Conservation (phyloP, 92 coral and sea anemone species). For the Umimayanthus kanabou region DNA sequence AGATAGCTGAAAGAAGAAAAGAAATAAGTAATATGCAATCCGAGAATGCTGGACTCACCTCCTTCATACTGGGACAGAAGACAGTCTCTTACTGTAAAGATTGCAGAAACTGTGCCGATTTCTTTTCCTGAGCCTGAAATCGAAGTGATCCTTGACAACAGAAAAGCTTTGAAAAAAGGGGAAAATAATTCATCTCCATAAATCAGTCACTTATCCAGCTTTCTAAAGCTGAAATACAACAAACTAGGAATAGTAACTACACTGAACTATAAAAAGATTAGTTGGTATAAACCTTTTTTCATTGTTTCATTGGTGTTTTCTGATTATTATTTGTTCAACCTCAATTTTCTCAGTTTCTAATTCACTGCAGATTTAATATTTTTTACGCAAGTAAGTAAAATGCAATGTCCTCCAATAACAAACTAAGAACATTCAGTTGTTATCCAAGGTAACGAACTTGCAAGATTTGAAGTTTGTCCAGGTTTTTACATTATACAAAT, state of each 20-base stretch:
- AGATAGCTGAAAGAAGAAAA: too few relatives aligned
- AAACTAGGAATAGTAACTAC: slow-evolving; percentile 9
- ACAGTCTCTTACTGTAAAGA: background rate
- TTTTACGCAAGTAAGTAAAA: too few relatives aligned
- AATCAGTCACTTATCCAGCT: slow-evolving; percentile 2
- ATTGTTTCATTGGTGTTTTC: slow-evolving; percentile 28
- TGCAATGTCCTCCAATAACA: too few relatives aligned
- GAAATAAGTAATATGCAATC: too few relatives aligned
- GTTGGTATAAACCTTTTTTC: slow-evolving; percentile 20
- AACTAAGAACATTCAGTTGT: too few relatives aligned
- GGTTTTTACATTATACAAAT: too few relatives aligned
- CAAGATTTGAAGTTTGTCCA: too few relatives aligned
- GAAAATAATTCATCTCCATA: background rate
- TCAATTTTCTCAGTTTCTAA: slow-evolving; percentile 27
- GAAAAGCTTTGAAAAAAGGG: background rate
- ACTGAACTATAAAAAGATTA: background rate
- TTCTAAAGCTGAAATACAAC: background rate
- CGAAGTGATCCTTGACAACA: slow-evolving; percentile 24
- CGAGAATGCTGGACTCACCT: too few relatives aligned
- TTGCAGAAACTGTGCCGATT: slow-evolving; percentile 25
- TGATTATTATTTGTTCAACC: background rate
- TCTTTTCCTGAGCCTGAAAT: slow-evolving; percentile 18
- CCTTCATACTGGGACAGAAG: too few relatives aligned
- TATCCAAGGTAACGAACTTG: too few relatives aligned
- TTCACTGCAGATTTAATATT: slow-evolving; percentile 30